These are phyloP conservation scores for Saccostrea cuccullata DNA, from an alignment of 1,140 invertebrate genomes.

Conservation along the genomic window DNA sequence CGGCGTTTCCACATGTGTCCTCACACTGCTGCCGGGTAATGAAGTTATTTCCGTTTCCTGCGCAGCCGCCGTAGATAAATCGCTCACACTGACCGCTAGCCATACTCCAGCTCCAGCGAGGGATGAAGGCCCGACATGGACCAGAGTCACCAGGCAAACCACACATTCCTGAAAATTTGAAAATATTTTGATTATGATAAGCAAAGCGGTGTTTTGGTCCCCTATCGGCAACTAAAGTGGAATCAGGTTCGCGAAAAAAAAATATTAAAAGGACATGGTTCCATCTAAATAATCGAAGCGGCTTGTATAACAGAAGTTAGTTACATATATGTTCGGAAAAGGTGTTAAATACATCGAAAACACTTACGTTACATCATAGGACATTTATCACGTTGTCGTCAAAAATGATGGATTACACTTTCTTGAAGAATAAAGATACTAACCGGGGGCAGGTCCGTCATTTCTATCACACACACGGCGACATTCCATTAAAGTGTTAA, in stretches of 20 bases:
- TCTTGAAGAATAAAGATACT: neutral
- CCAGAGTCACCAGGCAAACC: neutral
- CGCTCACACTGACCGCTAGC: conserved; percentile 65
- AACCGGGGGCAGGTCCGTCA: neutral
- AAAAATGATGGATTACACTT: too few relatives aligned
- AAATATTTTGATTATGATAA: too few relatives aligned
- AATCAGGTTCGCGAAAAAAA: too few relatives aligned
- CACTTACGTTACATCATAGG: too few relatives aligned
- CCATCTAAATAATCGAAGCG: too few relatives aligned
- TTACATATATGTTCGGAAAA: too few relatives aligned
- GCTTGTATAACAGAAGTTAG: too few relatives aligned
- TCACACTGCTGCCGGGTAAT: conserved; percentile 76
- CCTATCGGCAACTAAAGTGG: too few relatives aligned
- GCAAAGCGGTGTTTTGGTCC: too few relatives aligned
- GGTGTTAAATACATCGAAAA: too few relatives aligned
- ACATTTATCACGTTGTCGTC: too few relatives aligned
- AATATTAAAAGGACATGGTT: too few relatives aligned
- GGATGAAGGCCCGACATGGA: conserved; percentile 52
- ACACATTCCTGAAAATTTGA: neutral
- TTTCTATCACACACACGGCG: conserved; percentile 83
- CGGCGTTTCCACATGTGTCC: conserved; percentile 50
- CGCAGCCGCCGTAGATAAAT: conserved; percentile 77
- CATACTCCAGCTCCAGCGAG: conserved; percentile 69
- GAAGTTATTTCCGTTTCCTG: conserved; percentile 77
- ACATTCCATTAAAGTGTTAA: conserved; percentile 89